Evolutionary conservation across 2,888 invertebrate species (phyloP).

Genomic region (Stenodema calcarata): DNA sequence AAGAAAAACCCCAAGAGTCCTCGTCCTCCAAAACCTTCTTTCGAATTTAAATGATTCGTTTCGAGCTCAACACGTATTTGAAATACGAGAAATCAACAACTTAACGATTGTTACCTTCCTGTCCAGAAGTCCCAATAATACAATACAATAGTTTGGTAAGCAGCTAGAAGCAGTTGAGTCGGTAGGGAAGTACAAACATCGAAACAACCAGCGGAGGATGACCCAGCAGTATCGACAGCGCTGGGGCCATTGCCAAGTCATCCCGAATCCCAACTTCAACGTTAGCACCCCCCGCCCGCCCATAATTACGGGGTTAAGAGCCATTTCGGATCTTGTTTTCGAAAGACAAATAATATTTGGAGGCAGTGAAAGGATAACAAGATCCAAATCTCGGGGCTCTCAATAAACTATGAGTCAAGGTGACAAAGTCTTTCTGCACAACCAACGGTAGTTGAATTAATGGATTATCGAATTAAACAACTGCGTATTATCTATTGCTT

Average conservation of each 20-base stretch:
- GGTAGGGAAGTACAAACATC: conserved; percentile 40
- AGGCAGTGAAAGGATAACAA: neutral
- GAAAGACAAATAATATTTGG: conserved; percentile 16
- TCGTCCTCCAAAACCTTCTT: neutral
- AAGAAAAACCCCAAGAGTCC: too few species aligned
- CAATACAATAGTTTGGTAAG: conserved; percentile 47
- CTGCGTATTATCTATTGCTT: too few species aligned
- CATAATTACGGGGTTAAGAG: conserved; percentile 41
- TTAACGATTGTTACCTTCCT: neutral
- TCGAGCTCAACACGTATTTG: neutral
- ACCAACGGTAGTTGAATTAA: neutral
- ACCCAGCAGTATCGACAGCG: conserved; percentile 23
- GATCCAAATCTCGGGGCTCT: neutral
- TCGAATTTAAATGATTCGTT: neutral
- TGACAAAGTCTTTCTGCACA: neutral
- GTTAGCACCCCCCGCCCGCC: neutral
- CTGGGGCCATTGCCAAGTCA: conserved; percentile 6
- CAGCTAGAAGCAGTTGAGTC: conserved; percentile 9
- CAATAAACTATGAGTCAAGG: neutral
- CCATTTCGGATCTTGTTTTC: neutral
- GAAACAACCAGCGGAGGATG: conserved; percentile 20
- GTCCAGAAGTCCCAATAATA: conserved; percentile 19
- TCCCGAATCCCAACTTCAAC: conserved; percentile 11
- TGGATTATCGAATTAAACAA: neutral
- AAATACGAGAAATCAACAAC: neutral